Base-by-base conservation (phyloP, 1,140 invertebrate genomes). In the Linepithema humile region DNA sequence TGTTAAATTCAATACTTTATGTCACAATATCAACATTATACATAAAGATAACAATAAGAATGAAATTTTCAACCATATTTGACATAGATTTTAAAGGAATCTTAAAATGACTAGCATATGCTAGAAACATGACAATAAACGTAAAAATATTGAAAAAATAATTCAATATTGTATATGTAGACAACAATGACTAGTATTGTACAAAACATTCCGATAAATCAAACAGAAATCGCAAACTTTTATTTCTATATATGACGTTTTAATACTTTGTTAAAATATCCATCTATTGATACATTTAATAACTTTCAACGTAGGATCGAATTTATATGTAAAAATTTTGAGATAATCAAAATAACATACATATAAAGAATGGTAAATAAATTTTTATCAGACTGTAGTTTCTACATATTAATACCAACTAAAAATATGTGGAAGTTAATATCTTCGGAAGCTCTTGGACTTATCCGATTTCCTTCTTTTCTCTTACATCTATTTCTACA, bases 121-220 rank as follows among this genome's bases (percentile, higher is more conserved):
- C 29, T 10, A 78, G 35, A 78, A 32, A 29, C 29, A 40, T 48
- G 29, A 75, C 29, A 53, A 53, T 67, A 78, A 67, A 70, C 35
- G 6, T 55, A 55, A 69, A 78, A 80, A 55, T 80, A 80, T 29
- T 80, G 35, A 35, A 70, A 77, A 57, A 77, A 53, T 69, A 2
- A 78, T 67, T 40, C 35, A 80, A 57, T 26, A 67, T 20, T 67
- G 50, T 80, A 53, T 53, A 45, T 17, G 17, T 20, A 40, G 3
- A 80, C 43, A 80, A 69, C 35, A 77, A 65, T 65, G 75, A 80
- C 64, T 80, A 80, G 75, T 70, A 69, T 69, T 69, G 17, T 35
- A 80, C 6, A 43, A 69, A 55, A 55, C 0, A 57, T 55, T 55
- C 12, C 6, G 23, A 55, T 23, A 43, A 55, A 69, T 40, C 23